A percentile compares a stretch with the other conserved stretches of the same genome.
Conservation (phyloP, 2,797 vertebrate genomes). For the Lepilemur septentrionalis region DNA sequence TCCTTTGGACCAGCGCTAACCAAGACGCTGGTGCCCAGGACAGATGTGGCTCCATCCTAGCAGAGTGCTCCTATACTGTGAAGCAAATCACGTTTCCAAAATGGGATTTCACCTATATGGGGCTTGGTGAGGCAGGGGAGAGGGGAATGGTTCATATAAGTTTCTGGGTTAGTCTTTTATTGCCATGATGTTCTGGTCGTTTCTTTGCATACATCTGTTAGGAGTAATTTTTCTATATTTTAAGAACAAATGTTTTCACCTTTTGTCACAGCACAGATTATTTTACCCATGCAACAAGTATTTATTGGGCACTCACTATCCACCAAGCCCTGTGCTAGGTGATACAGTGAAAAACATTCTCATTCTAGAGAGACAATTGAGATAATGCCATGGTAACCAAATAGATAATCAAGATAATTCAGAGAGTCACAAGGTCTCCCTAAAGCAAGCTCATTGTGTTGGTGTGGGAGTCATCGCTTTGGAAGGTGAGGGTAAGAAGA, state of each 20-base stretch:
- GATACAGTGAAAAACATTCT: not conserved
- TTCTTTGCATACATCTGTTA: conserved; percentile 80
- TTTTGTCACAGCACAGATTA: not conserved
- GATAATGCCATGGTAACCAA: not conserved
- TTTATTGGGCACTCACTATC: not conserved
- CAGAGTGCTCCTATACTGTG: accelerated
- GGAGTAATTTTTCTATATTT: conserved; percentile 61
- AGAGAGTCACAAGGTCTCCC: not conserved
- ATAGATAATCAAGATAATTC: not conserved
- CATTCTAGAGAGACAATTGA: too few species aligned
- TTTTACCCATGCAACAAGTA: not conserved
- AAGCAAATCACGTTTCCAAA: conserved; percentile 27
- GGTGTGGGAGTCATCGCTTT: not conserved
- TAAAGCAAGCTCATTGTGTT: not conserved
- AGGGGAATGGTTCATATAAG: not conserved
- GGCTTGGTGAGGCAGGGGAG: too few species aligned
- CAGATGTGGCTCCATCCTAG: too few species aligned
- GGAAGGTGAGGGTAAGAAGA: not conserved
- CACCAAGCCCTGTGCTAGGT: not conserved
- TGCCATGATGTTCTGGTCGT: conserved; percentile 76
- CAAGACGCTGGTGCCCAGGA: not conserved
- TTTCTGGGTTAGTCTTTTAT: conserved; percentile 75
- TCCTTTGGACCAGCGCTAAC: not conserved
- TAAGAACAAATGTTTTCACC: not conserved
- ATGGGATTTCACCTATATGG: not conserved